phyloP scores from a whole-genome alignment of 2,888 invertebrate species.

The Itoplectis maculator region DNA sequence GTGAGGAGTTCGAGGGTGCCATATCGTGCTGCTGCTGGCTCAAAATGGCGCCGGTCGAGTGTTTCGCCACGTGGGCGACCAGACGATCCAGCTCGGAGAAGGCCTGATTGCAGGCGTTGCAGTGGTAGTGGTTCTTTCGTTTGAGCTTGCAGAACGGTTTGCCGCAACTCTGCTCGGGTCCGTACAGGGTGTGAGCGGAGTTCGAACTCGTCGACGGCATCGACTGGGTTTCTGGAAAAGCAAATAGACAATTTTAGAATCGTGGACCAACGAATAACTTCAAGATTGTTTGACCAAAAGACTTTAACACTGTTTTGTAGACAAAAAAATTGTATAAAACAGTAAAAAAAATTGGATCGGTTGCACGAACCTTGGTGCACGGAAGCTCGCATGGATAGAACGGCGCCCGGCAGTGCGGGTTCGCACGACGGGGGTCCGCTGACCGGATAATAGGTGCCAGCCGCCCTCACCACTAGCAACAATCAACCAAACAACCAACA shows the following conservation, averaged over 20 bases:
- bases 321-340: conserved; percentile 13
- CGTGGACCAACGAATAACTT: neutral
- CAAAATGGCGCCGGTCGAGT: conserved; percentile 87
- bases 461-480: conserved; percentile 95
- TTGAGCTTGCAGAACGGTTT: conserved; percentile 93
- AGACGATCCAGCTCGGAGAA: conserved; percentile 90
- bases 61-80: conserved; percentile 90
- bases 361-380: conserved; percentile 85
- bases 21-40: conserved; percentile 83
- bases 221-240: conserved; percentile 75
- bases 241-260: conserved; percentile 17
- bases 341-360: conserved; percentile 77
- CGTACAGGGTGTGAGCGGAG: conserved; percentile 86
- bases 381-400: conserved; percentile 85
- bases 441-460: conserved; percentile 96
- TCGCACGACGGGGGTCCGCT: conserved; percentile 88
- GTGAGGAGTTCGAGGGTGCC: conserved; percentile 42
- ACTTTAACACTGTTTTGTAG: neutral
- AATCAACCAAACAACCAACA: conserved; percentile 85
- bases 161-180: conserved; percentile 89
- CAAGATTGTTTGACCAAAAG: neutral
- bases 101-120: conserved; percentile 92
- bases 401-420: conserved; percentile 86
- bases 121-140: conserved; percentile 92
- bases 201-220: conserved; percentile 72